These are phyloP conservation scores for Notolabrus celidotus DNA, from an alignment of 2,797 vertebrate genomes.

Conservation along the genomic window DNA sequence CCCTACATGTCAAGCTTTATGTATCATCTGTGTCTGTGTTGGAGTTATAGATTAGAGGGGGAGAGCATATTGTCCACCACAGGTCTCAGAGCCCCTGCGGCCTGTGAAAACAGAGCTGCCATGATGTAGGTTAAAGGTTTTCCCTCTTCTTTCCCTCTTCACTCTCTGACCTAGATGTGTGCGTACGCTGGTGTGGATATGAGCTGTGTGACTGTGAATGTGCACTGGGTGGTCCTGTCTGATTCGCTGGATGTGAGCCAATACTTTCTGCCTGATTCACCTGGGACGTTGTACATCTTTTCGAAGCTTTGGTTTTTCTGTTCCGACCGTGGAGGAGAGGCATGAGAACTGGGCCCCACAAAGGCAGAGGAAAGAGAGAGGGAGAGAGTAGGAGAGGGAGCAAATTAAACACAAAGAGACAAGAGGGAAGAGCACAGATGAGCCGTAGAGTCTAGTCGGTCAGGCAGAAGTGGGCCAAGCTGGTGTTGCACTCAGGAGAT, in stretches of 20 bases:
- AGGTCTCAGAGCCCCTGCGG: conserved; percentile 41
- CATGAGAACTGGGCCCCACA: conserved; percentile 54
- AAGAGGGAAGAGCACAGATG: conserved; percentile 65
- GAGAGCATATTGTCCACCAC: conserved; percentile 25
- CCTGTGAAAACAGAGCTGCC: conserved; percentile 49
- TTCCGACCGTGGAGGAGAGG: conserved; percentile 42
- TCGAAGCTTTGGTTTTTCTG: conserved; percentile 40
- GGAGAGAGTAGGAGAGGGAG: conserved; percentile 21
- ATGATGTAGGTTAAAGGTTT: conserved; percentile 57
- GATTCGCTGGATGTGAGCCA: conserved; percentile 55
- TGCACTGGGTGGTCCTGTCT: conserved; percentile 58
- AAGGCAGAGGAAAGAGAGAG: conserved; percentile 6
- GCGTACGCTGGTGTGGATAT: conserved; percentile 35
- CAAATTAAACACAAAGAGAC: conserved; percentile 71
- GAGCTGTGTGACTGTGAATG: conserved; percentile 24
- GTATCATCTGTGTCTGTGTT: conserved; percentile 34
- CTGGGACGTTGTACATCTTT: conserved; percentile 59
- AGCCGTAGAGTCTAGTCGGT: conserved; percentile 70
- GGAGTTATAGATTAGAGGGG: conserved; percentile 48
- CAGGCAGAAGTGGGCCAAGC: conserved; percentile 82
- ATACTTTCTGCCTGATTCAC: conserved; percentile 68
- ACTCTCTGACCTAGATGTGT: conserved; percentile 70
- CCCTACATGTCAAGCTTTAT: conserved; percentile 13
- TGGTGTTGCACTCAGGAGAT: conserved; percentile 75
- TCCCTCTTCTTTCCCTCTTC: conserved; percentile 42